Percentiles rank a stretch among this genome's conserved stretches.
phyloP scores from a whole-genome alignment of 1,140 invertebrate species.

The Araneus ventricosus region DNA sequence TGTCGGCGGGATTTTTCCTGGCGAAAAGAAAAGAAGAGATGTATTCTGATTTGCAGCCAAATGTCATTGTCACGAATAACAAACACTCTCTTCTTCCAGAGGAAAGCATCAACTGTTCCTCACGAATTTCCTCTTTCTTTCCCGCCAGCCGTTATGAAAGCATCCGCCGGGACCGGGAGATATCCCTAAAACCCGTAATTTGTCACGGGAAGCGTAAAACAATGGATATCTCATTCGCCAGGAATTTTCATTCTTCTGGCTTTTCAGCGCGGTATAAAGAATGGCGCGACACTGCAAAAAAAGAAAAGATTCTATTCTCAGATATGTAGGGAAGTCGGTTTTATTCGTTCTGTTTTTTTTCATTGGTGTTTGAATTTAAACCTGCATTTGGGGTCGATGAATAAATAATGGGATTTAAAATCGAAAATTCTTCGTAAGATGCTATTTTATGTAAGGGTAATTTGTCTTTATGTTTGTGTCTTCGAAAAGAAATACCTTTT shows the following conservation, averaged over 20 bases:
- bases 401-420: no score
- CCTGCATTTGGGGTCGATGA: not conserved
- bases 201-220: slow-evolving; percentile 14
- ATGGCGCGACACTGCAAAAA: not conserved
- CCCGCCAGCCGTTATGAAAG: not conserved
- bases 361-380: not conserved
- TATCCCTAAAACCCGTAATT: slow-evolving; percentile 1
- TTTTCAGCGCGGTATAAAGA: not conserved
- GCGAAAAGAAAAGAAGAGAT: not conserved
- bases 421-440: no score
- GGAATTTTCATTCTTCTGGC: not conserved
- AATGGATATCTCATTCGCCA: slow-evolving; percentile 4
- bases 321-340: not conserved
- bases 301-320: not conserved
- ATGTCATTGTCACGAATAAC: not conserved
- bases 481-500: no score
- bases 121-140: not conserved
- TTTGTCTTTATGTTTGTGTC: no score
- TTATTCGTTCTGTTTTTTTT: not conserved
- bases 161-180: not conserved
- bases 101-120: not conserved
- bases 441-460: no score
- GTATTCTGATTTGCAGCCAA: not conserved
- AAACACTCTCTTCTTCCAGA: not conserved
- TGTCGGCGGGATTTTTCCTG: not conserved